Evolutionary conservation across 2,888 invertebrate species (phyloP).

Genomic region (Tachystola acroxantha): DNA sequence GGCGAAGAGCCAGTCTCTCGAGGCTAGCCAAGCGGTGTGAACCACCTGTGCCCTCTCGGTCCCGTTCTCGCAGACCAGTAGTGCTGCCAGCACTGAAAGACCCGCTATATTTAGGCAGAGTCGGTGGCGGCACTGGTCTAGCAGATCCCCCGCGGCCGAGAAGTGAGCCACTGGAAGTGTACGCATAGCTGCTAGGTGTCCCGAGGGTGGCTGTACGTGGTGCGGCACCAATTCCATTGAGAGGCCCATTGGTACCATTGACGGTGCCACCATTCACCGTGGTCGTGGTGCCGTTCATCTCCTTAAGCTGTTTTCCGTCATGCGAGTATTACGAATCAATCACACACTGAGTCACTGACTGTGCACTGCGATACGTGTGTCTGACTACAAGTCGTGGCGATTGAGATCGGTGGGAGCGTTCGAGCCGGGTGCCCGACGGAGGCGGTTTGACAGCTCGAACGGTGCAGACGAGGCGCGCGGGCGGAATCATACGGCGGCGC

Average conservation of each 20-base stretch:
- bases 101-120: slow-evolving; percentile 87
- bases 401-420: slow-evolving; percentile 62
- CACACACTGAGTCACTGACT: slow-evolving; percentile 66
- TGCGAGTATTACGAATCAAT: slow-evolving; percentile 62
- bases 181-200: slow-evolving; percentile 80
- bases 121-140: slow-evolving; percentile 86
- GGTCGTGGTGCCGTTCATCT: slow-evolving; percentile 77
- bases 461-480: slow-evolving; percentile 60
- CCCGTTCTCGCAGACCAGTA: slow-evolving; percentile 80
- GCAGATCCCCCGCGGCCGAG: slow-evolving; percentile 80
- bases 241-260: slow-evolving; percentile 64
- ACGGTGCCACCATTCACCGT: slow-evolving; percentile 72
- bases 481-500: slow-evolving; percentile 49
- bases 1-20: slow-evolving; percentile 88
- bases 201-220: slow-evolving; percentile 71
- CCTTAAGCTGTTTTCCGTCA: slow-evolving; percentile 56
- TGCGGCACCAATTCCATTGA: slow-evolving; percentile 66
- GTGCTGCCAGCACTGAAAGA: slow-evolving; percentile 86
- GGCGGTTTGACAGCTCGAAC: slow-evolving; percentile 75
- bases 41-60: slow-evolving; percentile 83
- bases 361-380: slow-evolving; percentile 47
- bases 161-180: slow-evolving; percentile 80
- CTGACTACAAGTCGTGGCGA: slow-evolving; percentile 49
- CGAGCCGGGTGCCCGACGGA: slow-evolving; percentile 72
- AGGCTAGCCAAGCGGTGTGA: slow-evolving; percentile 89